Evolutionary conservation across 2,113 vertebrate species (phyloP).

Genomic region (Alethe castanea): DNA sequence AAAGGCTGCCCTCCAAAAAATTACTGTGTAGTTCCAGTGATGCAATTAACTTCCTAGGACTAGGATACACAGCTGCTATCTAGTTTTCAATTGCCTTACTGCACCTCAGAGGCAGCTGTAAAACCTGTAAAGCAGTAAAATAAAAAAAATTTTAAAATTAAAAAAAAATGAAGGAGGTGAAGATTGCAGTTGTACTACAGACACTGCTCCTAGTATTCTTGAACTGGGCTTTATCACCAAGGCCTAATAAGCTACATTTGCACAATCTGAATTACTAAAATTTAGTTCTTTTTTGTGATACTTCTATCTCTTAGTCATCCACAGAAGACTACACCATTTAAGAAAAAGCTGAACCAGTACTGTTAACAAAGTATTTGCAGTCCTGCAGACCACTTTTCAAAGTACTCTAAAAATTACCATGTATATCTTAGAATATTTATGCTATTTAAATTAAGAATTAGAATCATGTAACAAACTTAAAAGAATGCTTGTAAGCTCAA

Average conservation of each 20-base stretch:
- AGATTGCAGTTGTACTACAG: not conserved
- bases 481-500: not conserved
- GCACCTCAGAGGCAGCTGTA: not conserved
- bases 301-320: not conserved
- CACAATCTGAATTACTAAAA: not conserved
- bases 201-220: not conserved
- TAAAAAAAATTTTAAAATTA: not conserved
- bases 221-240: not conserved
- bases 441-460: not conserved
- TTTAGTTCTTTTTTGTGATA: not conserved
- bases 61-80: not conserved
- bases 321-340: accelerated
- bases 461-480: not conserved
- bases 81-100: not conserved
- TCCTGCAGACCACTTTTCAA: not conserved
- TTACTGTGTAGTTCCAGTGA: not conserved
- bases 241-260: not conserved
- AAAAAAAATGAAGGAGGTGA: not conserved
- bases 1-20: not conserved
- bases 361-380: not conserved
- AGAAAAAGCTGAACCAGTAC: not conserved
- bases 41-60: not conserved
- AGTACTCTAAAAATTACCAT: not conserved
- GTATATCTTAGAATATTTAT: not conserved
- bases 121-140: not conserved